Evolutionary conservation across 1,140 invertebrate genomes (phyloP).

Genomic region (Marisa cornuarietis): DNA sequence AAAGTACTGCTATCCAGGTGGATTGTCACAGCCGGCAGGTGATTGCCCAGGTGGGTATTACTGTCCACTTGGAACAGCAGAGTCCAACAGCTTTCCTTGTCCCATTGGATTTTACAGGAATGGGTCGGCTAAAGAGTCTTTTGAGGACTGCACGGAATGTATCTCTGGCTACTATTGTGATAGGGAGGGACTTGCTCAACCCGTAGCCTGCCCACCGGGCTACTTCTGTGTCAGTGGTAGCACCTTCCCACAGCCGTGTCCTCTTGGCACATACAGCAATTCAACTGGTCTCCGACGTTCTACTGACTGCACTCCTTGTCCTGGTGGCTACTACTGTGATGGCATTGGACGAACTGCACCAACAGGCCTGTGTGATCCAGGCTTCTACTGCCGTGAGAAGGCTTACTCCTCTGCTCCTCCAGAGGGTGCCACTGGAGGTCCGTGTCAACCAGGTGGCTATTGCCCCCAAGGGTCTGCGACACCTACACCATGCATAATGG

Average conservation of each 20-base stretch:
- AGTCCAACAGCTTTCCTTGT: conserved; percentile 49
- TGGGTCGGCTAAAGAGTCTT: conserved; percentile 58
- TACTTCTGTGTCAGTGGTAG: conserved; percentile 63
- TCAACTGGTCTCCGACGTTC: conserved; percentile 54
- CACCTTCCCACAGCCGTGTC: conserved; percentile 55
- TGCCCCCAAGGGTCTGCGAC: conserved; percentile 59
- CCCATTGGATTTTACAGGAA: conserved; percentile 63
- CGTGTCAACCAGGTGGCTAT: conserved; percentile 61
- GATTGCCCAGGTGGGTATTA: conserved; percentile 57
- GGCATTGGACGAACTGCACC: conserved; percentile 60
- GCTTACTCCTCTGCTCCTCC: conserved; percentile 62
- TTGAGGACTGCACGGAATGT: conserved; percentile 63
- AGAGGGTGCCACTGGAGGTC: conserved; percentile 61
- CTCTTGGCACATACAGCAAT: conserved; percentile 62
- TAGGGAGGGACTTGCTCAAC: conserved; percentile 53
- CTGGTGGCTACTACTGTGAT: conserved; percentile 63
- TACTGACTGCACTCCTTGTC: conserved; percentile 62
- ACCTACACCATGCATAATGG: conserved; percentile 51
- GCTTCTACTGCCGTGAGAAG: conserved; percentile 62
- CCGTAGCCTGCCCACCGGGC: conserved; percentile 57
- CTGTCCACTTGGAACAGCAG: conserved; percentile 55
- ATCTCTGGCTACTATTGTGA: conserved; percentile 62
- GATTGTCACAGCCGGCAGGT: conserved; percentile 39
- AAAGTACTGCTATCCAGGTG: conserved; percentile 52
- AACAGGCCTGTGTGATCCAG: conserved; percentile 60